A percentile compares a stretch with the other conserved stretches of the same genome.
Evolutionary conservation across 92 coral and sea anemone genomes (phyloP).

Genomic region (Porites divaricata): DNA sequence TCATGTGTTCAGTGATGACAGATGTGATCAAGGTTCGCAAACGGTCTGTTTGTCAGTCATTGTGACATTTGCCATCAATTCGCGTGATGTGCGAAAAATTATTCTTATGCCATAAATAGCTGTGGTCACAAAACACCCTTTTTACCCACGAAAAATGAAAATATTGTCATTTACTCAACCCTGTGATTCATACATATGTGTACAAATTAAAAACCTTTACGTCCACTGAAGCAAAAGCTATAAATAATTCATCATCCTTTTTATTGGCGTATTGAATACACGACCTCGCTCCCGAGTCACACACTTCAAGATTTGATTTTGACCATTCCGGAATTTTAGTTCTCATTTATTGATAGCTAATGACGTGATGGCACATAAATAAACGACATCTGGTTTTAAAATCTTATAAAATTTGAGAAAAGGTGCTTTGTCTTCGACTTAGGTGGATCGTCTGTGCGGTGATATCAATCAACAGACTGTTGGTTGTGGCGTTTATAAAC

Average conservation of each 20-base stretch:
- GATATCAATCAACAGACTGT: neutral
- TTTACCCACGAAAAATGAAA: too few species aligned
- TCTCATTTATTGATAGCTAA: neutral
- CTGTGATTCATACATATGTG: neutral
- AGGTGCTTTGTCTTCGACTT: too few species aligned
- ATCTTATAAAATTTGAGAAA: neutral
- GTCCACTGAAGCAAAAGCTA: neutral
- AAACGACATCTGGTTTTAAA: neutral
- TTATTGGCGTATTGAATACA: neutral
- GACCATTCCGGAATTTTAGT: neutral
- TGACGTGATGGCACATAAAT: neutral
- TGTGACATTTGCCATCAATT: neutral
- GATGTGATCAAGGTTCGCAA: neutral
- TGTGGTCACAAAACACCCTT: too few species aligned
- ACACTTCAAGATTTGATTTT: neutral
- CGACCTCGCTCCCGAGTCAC: neutral
- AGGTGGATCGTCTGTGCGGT: too few species aligned
- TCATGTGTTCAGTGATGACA: slow-evolving; percentile 1
- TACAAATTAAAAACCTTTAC: too few species aligned
- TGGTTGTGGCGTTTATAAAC: neutral
- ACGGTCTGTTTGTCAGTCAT: neutral
- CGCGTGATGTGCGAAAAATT: neutral
- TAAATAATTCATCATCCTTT: too few species aligned
- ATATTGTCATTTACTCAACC: too few species aligned
- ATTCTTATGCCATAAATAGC: neutral